Percentiles rank a stretch among this genome's conserved stretches.
Conservation (phyloP, 2,113 vertebrate genomes). For the Zootoca vivipara region DNA sequence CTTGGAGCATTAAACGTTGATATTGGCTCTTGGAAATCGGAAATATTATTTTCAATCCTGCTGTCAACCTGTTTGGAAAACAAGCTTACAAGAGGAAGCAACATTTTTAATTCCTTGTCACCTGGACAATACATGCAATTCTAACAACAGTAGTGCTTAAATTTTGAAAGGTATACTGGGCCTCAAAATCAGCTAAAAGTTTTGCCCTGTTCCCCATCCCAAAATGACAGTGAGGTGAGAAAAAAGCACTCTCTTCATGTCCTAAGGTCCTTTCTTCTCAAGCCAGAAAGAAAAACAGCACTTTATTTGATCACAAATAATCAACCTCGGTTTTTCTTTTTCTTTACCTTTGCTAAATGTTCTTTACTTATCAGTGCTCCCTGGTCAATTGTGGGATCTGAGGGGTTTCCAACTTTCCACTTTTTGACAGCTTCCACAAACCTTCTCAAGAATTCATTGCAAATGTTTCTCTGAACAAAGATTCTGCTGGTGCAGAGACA, state of each 20-base stretch:
- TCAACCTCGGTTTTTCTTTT: neutral
- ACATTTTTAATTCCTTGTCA: neutral
- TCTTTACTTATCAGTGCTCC: constrained; percentile 94
- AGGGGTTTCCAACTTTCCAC: constrained; percentile 89
- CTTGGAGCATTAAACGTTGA: neutral
- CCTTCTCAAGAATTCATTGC: constrained; percentile 84
- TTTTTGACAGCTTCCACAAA: constrained; percentile 89
- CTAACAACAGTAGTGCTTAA: neutral
- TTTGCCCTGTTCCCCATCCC: neutral
- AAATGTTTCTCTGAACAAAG: constrained; percentile 91
- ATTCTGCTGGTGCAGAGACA: constrained; percentile 97
- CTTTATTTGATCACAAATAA: neutral
- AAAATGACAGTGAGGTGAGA: neutral
- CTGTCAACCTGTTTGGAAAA: neutral
- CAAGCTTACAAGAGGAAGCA: neutral
- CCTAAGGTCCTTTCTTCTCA: neutral
- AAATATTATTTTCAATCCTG: neutral
- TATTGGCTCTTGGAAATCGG: neutral
- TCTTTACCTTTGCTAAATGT: constrained; percentile 90
- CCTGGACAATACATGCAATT: neutral
- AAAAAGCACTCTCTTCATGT: neutral
- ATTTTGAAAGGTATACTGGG: neutral
- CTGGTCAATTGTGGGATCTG: constrained; percentile 79
- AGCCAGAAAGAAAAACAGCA: neutral
- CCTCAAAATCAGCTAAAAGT: neutral